Conservation (phyloP, 2,888 invertebrate genomes). For the Latrodectus elegans region DNA sequence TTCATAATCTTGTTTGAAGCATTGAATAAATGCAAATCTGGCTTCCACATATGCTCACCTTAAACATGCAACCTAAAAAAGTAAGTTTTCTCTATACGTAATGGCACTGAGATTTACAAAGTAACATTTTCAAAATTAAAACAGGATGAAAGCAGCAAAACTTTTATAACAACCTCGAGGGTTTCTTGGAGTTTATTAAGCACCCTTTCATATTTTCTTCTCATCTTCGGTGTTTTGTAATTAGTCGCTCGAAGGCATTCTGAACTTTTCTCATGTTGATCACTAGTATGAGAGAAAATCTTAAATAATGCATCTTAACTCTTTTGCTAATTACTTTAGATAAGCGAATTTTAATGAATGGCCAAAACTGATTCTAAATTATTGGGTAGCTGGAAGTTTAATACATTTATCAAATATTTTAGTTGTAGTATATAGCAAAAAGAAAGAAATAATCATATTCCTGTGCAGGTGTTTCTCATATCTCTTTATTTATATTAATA, state of each 20-base stretch:
- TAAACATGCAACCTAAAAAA: no score
- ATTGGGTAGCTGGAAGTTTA: no score
- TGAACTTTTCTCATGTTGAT: background rate
- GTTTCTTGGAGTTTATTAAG: slow-evolving; percentile 15
- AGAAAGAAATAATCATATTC: no score
- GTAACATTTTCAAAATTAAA: background rate
- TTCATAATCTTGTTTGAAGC: no score
- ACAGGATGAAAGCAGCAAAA: background rate
- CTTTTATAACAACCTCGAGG: background rate
- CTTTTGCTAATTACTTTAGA: slow-evolving; percentile 28
- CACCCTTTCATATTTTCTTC: background rate
- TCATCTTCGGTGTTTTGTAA: slow-evolving; percentile 16
- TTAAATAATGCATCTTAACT: slow-evolving; percentile 2
- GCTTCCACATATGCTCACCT: no score
- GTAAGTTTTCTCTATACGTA: no score
- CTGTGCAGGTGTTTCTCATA: no score
- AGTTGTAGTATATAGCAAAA: no score
- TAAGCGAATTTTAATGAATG: slow-evolving; percentile 48
- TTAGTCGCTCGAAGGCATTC: slow-evolving; percentile 12
- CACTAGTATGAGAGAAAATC: slow-evolving; percentile 13
- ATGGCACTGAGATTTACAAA: background rate
- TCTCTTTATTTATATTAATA: no score
- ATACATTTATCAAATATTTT: no score
- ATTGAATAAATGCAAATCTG: no score
- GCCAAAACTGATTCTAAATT: no score